Percentiles rank a stretch among this genome's conserved stretches.
Conservation (phyloP, 2,888 invertebrate genomes). For the Synanthedon myopaeformis region DNA sequence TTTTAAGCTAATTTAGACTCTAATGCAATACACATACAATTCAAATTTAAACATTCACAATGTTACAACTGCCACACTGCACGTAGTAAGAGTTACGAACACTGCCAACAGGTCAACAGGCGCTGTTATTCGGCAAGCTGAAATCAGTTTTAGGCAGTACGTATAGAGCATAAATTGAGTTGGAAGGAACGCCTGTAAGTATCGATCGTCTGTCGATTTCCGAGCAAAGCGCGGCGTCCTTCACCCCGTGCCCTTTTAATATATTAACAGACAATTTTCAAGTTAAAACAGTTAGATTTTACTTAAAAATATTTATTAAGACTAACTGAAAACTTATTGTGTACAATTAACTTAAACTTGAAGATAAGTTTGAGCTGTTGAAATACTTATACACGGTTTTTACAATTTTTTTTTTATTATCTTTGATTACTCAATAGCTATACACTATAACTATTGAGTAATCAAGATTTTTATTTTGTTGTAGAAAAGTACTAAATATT, state of each 20-base stretch:
- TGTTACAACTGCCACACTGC: neutral
- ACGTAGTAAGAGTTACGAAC: slow-evolving; percentile 1
- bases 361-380: too few species aligned
- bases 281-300: neutral
- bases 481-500: too few species aligned
- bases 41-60: neutral
- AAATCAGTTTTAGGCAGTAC: neutral
- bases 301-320: too few species aligned
- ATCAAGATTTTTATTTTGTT: too few species aligned
- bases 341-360: too few species aligned
- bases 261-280: slow-evolving; percentile 22
- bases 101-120: slow-evolving; percentile 33
- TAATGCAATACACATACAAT: slow-evolving; percentile 3
- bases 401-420: too few species aligned
- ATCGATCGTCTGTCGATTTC: slow-evolving; percentile 44
- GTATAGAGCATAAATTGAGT: neutral
- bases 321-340: too few species aligned
- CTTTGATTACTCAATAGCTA: too few species aligned
- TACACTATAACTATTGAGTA: too few species aligned
- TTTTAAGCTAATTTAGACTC: neutral
- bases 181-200: slow-evolving; percentile 15
- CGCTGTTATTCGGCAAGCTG: neutral
- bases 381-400: too few species aligned
- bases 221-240: slow-evolving; percentile 43
- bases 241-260: slow-evolving; percentile 58